These are phyloP conservation scores for Ceuthmochares aereus DNA, from an alignment of 2,113 vertebrate species.

Conservation along the genomic window DNA sequence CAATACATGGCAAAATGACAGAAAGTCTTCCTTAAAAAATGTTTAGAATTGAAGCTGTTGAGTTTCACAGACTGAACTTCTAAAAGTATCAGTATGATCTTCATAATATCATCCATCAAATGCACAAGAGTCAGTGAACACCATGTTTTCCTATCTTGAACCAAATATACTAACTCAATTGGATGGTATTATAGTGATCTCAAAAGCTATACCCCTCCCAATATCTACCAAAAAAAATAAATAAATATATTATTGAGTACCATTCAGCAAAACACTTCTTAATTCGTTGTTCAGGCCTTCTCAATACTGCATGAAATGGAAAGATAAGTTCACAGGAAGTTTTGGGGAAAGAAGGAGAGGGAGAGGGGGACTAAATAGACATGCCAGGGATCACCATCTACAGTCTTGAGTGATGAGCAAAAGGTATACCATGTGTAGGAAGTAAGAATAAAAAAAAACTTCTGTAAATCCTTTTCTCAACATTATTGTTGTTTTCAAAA, in stretches of 20 bases:
- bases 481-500: neutral
- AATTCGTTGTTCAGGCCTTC: neutral
- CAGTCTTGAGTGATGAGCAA: neutral
- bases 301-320: neutral
- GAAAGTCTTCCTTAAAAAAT: neutral
- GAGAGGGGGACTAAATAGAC: neutral
- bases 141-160: neutral
- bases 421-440: neutral
- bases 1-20: neutral
- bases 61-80: neutral
- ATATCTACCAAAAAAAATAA: neutral
- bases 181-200: neutral
- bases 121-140: neutral
- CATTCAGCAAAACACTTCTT: neutral
- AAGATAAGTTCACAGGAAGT: neutral
- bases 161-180: neutral
- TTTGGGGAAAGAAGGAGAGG: neutral
- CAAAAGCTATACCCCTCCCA: neutral
- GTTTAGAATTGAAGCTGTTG: neutral
- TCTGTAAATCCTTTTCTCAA: neutral
- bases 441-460: neutral
- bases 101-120: neutral
- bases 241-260: neutral
- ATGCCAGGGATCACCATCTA: neutral
- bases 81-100: neutral